Base-by-base conservation (phyloP, 2,888 invertebrate genomes). In the Myopa testacea region DNA sequence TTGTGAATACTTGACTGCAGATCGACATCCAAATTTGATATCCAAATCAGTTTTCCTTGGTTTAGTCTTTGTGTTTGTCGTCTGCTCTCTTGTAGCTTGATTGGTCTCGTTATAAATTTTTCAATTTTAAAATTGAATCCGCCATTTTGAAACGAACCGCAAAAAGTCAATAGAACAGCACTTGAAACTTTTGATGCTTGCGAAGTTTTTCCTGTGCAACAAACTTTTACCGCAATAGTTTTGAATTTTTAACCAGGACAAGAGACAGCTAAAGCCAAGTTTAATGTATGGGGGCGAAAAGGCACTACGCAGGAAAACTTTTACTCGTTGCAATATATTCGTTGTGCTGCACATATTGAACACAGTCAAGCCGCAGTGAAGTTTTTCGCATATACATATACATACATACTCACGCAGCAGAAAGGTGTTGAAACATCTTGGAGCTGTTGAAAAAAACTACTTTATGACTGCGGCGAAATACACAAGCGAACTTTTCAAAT, bases 111-210 rank as follows among this genome's bases (percentile, higher is more conserved):
- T 40, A 38, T 19, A 45, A 68, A 45, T 68, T 68, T 67, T 68
- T 45, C 38, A 40, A 14, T 45, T 45, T 68, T 68, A 62, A 62
- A 62, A 62, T 62, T 62, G 45, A 50, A 68, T 19, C 58, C 38
- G 5, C 60, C 71, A 38, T 37, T 37, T 58, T 58, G 45, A 60
- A n/a, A n/a, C 58, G 60, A 37, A 60, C 55, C 71, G 26, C 50
- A 73, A 62, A 73, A 73, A 73, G 73, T 73, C 62, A 73, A 73
- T 73, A 73, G 73, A 73, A 73, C 62, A 60, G 45, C 73, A 62
- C 73, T 73, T 73, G 62, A 73, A 73, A 73, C 55, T 73, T 73
- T 73, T 45, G 19, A 10, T 19, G 69, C 50, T 26, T 26, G 26
- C 26, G 26, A 62, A 62, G 40, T 73, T 45, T 45, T 45, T 19